Conservation (phyloP, 2,113 vertebrate genomes). For the Alethe castanea region DNA sequence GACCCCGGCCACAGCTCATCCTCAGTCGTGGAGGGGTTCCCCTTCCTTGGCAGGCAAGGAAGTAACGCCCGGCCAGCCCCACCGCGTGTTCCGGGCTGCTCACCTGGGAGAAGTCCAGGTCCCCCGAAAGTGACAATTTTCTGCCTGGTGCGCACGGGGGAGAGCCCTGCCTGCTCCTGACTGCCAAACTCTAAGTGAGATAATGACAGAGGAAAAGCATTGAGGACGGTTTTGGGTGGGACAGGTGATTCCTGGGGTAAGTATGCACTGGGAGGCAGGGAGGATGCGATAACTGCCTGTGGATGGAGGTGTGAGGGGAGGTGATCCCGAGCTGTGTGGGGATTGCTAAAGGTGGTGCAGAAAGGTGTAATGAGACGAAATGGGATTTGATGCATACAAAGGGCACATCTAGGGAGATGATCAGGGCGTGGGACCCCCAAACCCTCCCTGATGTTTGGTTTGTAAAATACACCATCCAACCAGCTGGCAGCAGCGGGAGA, state of each 20-base stretch:
- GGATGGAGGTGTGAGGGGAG: not conserved
- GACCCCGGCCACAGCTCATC: too few relatives aligned
- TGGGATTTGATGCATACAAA: not conserved
- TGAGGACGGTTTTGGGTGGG: not conserved
- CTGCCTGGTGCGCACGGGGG: not conserved
- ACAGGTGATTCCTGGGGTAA: not conserved
- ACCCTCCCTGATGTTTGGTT: not conserved
- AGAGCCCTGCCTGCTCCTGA: not conserved
- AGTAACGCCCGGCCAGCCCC: too few relatives aligned
- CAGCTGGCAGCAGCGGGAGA: not conserved
- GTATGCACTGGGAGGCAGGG: not conserved
- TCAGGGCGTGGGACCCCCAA: rapidly evolving
- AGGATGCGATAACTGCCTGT: not conserved
- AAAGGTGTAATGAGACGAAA: not conserved
- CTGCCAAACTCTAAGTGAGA: not conserved
- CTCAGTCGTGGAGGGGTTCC: not conserved
- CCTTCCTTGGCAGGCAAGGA: not conserved
- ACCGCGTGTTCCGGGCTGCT: rapidly evolving
- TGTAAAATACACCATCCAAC: not conserved
- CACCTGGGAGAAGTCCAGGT: not conserved
- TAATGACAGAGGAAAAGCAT: not conserved
- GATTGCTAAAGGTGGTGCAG: not conserved
- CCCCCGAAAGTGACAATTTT: not conserved
- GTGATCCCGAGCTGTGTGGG: rapidly evolving
- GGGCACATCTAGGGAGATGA: not conserved